Evolutionary conservation across 2,113 vertebrate species (phyloP).

Genomic region (Cynocephalus volans): DNA sequence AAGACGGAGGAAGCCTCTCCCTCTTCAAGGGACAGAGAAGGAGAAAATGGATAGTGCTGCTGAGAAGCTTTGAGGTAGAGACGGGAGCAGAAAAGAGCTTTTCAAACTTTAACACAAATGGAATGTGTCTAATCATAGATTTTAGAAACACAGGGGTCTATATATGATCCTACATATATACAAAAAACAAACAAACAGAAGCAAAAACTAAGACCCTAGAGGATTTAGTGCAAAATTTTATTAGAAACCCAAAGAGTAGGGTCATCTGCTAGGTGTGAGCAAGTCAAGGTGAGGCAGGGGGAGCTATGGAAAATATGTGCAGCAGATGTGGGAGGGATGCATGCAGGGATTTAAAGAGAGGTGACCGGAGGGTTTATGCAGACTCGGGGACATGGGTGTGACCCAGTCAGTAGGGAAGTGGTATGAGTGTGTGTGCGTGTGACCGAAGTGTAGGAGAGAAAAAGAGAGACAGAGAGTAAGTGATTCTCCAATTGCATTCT

Average conservation of each 20-base stretch:
- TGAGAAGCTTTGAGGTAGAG: neutral
- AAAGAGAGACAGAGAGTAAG: neutral
- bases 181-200: too few relatives aligned
- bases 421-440: neutral
- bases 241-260: neutral
- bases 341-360: neutral
- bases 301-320: neutral
- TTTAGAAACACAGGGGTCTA: neutral
- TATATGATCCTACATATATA: too few relatives aligned
- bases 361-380: neutral
- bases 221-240: neutral
- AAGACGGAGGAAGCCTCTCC: accelerated
- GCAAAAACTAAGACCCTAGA: neutral
- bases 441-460: neutral
- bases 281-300: neutral
- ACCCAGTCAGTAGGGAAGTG: neutral
- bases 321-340: neutral
- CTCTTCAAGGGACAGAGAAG: neutral
- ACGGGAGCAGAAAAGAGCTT: neutral
- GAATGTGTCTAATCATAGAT: neutral
- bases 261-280: neutral
- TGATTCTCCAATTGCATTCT: neutral
- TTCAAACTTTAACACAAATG: neutral
- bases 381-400: neutral
- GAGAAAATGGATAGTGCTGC: too few relatives aligned